Evolutionary conservation across 1,140 invertebrate genomes (phyloP).

Genomic region (Eueides isabella): DNA sequence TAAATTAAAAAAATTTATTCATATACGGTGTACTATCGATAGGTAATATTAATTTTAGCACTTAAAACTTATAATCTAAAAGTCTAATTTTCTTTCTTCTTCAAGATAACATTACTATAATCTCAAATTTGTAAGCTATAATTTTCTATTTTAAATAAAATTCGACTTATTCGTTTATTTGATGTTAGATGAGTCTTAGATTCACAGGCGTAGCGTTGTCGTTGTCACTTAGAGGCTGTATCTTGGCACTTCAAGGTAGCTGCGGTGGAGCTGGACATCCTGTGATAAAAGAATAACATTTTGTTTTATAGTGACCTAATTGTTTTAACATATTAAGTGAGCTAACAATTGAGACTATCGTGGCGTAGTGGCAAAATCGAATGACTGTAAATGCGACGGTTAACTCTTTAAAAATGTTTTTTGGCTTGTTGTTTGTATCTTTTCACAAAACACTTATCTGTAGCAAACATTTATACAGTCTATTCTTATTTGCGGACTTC

Average conservation of each 20-base stretch:
- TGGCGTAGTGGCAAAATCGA: too few species aligned
- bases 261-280: conserved; percentile 82
- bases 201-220: background rate
- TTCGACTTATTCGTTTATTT: background rate
- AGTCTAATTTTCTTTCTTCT: background rate
- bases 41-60: background rate
- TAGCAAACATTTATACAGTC: too few species aligned
- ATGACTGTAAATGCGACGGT: too few species aligned
- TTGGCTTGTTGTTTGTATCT: too few species aligned
- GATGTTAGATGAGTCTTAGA: background rate
- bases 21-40: background rate
- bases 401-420: background rate
- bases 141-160: conserved; percentile 7
- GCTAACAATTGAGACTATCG: too few species aligned
- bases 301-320: background rate
- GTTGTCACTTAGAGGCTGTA: background rate
- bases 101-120: background rate
- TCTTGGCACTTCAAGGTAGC: conserved; percentile 33
- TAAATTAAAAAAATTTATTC: too few species aligned
- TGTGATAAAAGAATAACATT: conserved; percentile 51
- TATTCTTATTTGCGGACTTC: too few species aligned
- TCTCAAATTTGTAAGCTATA: background rate
- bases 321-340: background rate
- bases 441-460: too few species aligned
- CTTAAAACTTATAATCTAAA: background rate